These are phyloP conservation scores for Pteria penguin DNA, from an alignment of 2,888 invertebrate species.

Conservation along the genomic window DNA sequence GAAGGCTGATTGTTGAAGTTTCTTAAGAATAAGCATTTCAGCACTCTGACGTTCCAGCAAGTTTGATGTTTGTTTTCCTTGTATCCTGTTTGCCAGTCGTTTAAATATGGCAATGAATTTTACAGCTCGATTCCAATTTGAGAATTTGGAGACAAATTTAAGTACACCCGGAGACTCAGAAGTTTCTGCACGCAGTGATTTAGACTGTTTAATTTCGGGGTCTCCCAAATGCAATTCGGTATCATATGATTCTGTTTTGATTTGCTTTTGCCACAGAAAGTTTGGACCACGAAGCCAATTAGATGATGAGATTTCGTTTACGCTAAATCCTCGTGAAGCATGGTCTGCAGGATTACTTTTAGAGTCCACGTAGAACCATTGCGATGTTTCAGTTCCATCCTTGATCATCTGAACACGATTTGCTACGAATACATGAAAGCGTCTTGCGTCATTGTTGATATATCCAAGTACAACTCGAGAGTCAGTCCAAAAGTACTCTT, in stretches of 20 bases:
- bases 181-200: slow-evolving; percentile 14
- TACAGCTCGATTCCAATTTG: neutral
- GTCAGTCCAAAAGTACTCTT: slow-evolving; percentile 56
- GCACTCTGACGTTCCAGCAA: slow-evolving; percentile 35
- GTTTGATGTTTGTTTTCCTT: neutral
- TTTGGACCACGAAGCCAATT: slow-evolving; percentile 46
- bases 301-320: slow-evolving; percentile 6
- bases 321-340: slow-evolving; percentile 49
- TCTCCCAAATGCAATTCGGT: slow-evolving; percentile 36
- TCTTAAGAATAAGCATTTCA: slow-evolving; percentile 29
- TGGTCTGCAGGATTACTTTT: slow-evolving; percentile 57
- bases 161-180: neutral
- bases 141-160: slow-evolving; percentile 3
- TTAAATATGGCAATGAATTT: neutral
- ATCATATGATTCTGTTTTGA: slow-evolving; percentile 1
- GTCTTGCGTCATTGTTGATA: slow-evolving; percentile 48
- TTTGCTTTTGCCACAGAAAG: slow-evolving; percentile 38
- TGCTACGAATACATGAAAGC: slow-evolving; percentile 60
- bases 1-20: slow-evolving; percentile 34
- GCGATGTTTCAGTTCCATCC: slow-evolving; percentile 38
- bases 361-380: slow-evolving; percentile 53
- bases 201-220: slow-evolving; percentile 35
- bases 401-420: slow-evolving; percentile 56
- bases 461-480: slow-evolving; percentile 52
- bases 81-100: slow-evolving; percentile 3